phyloP scores from a whole-genome alignment of 35 echinoderm and acorn worm genomes.

The Lytechinus pictus region DNA sequence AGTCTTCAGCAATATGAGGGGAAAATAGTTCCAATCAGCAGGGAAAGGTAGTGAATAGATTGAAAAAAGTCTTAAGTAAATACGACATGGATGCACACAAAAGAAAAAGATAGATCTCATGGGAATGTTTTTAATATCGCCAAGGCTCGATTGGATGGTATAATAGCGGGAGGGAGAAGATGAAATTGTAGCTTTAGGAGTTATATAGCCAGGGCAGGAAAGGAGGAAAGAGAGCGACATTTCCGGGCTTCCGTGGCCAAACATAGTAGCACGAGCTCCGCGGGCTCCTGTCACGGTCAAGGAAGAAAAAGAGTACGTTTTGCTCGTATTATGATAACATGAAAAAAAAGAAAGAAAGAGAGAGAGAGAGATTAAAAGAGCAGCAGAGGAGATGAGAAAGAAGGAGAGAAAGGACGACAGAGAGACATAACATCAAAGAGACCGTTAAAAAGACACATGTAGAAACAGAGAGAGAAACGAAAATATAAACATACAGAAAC shows the following conservation, averaged over 20 bases:
- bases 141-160: background rate
- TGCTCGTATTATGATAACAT: background rate
- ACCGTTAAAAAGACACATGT: too few relatives aligned
- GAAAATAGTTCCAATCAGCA: background rate
- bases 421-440: background rate
- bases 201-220: background rate
- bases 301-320: background rate
- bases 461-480: too few relatives aligned
- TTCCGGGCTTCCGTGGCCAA: conserved; percentile 44
- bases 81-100: background rate
- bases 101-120: conserved; percentile 39
- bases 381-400: background rate
- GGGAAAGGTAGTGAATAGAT: background rate
- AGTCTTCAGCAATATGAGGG: background rate
- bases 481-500: too few relatives aligned
- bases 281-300: background rate
- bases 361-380: background rate
- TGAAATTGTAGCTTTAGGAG: background rate
- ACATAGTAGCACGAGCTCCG: background rate
- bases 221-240: conserved; percentile 43
- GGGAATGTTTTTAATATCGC: conserved; percentile 42
- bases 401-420: background rate
- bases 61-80: conserved; percentile 10
- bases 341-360: background rate
- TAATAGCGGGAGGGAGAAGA: conserved; percentile 8